Base-by-base conservation (phyloP, 2,888 invertebrate genomes). In the Ecliptopera silaceata region DNA sequence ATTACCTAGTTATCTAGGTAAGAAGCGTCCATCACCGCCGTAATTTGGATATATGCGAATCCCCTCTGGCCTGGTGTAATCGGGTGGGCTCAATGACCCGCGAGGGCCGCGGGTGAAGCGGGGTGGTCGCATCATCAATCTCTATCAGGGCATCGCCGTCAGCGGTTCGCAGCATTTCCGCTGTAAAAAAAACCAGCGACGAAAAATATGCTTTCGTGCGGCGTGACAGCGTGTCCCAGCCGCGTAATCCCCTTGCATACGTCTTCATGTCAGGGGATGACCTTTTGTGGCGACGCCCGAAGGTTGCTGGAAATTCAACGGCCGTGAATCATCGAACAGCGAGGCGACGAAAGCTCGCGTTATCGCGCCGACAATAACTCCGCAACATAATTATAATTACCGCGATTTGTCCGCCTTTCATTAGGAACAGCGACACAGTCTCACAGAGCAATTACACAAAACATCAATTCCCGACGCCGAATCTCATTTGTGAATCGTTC, bases 41-140 rank as follows among this genome's bases (percentile, higher is more conserved):
- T 89, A 90, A 90, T 91, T 90, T 90, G 90, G 87, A 89, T 91
- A 87, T 88, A 89, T 89, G 86, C 85, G 88, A 83, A 82, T 82
- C 82, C 86, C 84, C 79, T 81, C 75, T 74, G 80, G 79, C 72
- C 75, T 74, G 75, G 72, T 71, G 78, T 88, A 87, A 86, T 84
- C 86, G 85, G 77, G 80, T 78, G 78, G 81, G 84, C 84, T 74
- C 84, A 80, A 81, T 82, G 84, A 81, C 81, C 82, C 80, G 80
- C 73, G 76, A 65, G 69, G 71, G 63, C 74, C 59, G 72, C 59
- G 68, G 65, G 70, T 41, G 60, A 64, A 64, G 74, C 70, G 66
- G 71, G 68, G 65, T 56, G 55, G 62, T 41, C 63, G 74, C 75
- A 79, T 88, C 88, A 90, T 91, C 90, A 91, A 91, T 91, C 90